Base-by-base conservation (phyloP, 2,888 invertebrate genomes). In the Panzeria rudis region DNA sequence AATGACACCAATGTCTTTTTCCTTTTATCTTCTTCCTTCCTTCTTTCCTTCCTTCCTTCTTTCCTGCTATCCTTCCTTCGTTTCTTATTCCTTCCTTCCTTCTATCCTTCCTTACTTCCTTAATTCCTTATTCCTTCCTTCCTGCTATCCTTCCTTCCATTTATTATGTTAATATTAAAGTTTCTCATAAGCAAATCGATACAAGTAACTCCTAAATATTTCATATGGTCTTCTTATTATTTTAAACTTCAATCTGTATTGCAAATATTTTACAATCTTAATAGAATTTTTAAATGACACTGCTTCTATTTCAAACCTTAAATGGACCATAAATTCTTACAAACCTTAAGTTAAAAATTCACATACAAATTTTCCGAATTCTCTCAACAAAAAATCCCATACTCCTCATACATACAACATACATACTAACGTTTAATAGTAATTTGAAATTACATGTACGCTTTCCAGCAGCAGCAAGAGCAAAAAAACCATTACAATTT, bases 401-500 rank as follows among this genome's bases (percentile, higher is more conserved):
- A 44, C 32, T 38, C 13, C 8, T 11, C 41, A 11, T 25, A 35
- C 41, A 11, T 25, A 35, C 23, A 54, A 29, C 35, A 38, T n/a
- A 20, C 59, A 17, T 29, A 4, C 38, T 25, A 2, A 15, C 13
- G 11, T 11, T 25, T 25, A 71, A 56, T 32, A 25, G 71, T 29
- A 20, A 80, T 76, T 84, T 78, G 7, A 29, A 66, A 50, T 59
- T 52, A 71, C 79, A 69, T 13, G 29, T 56, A 66, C 61, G 35
- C 29, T 41, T 68, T 52, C 11, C 50, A 35, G 13, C 20, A 52
- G 44, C 2, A 61, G 7, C 35, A 50, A 15, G 8, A 29, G 11
- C 15, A 23, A 64, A 61, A 8, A 59, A 73, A 35, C 52, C 47
- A 85, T 82, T 78, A 82, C 81, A 85, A 82, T 85, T 85, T 85